Evolutionary conservation across 2,113 vertebrate species (phyloP).

Genomic region (Microtus richardsoni): DNA sequence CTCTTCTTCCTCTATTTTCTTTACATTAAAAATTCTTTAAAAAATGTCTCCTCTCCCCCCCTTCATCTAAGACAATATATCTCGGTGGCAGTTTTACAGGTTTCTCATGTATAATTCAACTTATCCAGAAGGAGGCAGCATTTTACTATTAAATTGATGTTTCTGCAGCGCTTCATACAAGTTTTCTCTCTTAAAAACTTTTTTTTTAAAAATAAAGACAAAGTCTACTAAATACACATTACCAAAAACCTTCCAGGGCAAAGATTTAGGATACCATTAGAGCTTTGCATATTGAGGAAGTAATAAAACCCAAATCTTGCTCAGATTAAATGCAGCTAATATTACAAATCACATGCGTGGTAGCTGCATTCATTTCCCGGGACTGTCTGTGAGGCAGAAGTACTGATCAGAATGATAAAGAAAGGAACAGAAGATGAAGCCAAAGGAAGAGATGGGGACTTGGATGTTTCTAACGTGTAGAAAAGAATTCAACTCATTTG

Average conservation of each 20-base stretch:
- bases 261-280: neutral
- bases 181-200: neutral
- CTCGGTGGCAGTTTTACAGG: neutral
- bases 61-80: neutral
- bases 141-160: constrained; percentile 75
- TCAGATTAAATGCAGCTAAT: constrained; percentile 46
- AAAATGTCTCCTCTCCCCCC: neutral
- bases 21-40: neutral
- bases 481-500: neutral
- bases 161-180: constrained; percentile 16
- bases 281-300: constrained; percentile 31
- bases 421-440: neutral
- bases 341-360: neutral
- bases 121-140: constrained; percentile 87
- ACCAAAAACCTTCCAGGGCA: constrained; percentile 28
- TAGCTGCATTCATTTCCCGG: neutral
- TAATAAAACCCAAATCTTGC: constrained; percentile 37
- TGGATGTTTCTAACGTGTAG: neutral
- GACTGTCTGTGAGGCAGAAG: constrained; percentile 15
- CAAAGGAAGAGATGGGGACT: neutral
- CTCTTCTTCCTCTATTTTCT: constrained; percentile 30
- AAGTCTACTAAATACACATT: constrained; percentile 36
- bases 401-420: neutral
- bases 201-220: neutral
- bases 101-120: constrained; percentile 24